Conservation (phyloP, 2,888 invertebrate species). For the Drosophila pseudotakahashii region DNA sequence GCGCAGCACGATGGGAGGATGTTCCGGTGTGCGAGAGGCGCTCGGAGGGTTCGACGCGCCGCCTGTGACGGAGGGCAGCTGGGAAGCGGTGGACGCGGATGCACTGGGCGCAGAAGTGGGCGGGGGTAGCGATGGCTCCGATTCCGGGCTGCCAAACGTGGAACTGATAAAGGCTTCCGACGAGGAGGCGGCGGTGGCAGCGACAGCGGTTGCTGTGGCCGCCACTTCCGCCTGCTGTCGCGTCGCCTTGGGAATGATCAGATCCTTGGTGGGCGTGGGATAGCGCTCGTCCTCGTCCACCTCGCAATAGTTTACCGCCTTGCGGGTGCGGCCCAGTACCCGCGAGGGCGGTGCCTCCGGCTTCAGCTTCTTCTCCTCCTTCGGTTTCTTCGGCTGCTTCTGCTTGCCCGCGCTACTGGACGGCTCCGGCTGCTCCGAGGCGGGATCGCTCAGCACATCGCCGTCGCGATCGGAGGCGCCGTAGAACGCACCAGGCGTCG, state of each 20-base stretch:
- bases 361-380: conserved; percentile 82
- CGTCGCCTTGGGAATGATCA: conserved; percentile 84
- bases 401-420: conserved; percentile 19
- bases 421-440: conserved; percentile 51
- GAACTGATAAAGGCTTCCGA: conserved; percentile 71
- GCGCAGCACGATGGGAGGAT: conserved; percentile 94
- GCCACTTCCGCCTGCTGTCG: conserved; percentile 31
- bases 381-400: conserved; percentile 77
- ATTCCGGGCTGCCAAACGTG: conserved; percentile 43
- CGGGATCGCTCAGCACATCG: conserved; percentile 50
- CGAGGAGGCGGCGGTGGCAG: conserved; percentile 36
- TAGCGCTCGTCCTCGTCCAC: conserved; percentile 84
- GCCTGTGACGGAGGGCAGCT: conserved; percentile 52
- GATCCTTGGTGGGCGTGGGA: conserved; percentile 81
- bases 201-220: conserved; percentile 40
- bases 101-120: conserved; percentile 62
- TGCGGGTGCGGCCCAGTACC: conserved; percentile 85
- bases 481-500: conserved; percentile 68
- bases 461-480: conserved; percentile 47
- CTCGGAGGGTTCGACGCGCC: conserved; percentile 47
- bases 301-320: conserved; percentile 88
- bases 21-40: conserved; percentile 83
- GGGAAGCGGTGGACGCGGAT: conserved; percentile 10
- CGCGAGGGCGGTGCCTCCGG: conserved; percentile 83
- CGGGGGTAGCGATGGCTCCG: conserved; percentile 57